Conservation (phyloP, 2,797 vertebrate species). For the Premnoplex brunnescens region DNA sequence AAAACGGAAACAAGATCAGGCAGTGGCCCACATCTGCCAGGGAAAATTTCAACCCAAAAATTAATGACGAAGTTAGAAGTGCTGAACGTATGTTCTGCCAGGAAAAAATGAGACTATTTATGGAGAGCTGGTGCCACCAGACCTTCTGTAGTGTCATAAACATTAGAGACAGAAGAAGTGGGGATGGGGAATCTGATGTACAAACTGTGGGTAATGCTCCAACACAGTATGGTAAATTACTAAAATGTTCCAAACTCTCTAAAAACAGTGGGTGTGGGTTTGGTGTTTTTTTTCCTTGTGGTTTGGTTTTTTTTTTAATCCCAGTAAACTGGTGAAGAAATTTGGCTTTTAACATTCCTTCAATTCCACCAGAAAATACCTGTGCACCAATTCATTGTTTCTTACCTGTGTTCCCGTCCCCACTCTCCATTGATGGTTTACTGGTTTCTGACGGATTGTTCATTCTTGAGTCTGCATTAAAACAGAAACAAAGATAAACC, state of each 20-base stretch:
- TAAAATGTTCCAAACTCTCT: not conserved
- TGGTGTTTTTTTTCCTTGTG: not conserved
- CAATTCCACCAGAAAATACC: not conserved
- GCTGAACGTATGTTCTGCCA: not conserved
- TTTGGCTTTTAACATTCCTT: not conserved
- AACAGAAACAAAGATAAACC: constrained; percentile 67
- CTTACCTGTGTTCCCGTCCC: constrained; percentile 91
- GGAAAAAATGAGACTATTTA: not conserved
- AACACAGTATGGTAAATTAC: not conserved
- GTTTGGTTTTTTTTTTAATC: not conserved
- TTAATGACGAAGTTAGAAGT: not conserved
- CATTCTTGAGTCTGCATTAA: constrained; percentile 94
- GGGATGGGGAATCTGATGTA: not conserved
- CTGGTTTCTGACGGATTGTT: constrained; percentile 95
- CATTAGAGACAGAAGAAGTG: not conserved
- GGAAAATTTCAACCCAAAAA: not conserved
- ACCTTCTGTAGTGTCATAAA: not conserved
- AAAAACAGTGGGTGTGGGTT: not conserved
- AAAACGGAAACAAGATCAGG: not conserved
- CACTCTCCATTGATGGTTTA: constrained; percentile 96
- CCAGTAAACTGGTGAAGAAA: not conserved
- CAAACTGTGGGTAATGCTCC: not conserved
- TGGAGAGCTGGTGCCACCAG: not conserved
- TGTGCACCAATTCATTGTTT: not conserved
- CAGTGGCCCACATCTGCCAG: not conserved